Percentiles rank a stretch among this genome's conserved stretches.
phyloP scores from a whole-genome alignment of 1,140 invertebrate genomes.

The Bradynema listronoti region DNA sequence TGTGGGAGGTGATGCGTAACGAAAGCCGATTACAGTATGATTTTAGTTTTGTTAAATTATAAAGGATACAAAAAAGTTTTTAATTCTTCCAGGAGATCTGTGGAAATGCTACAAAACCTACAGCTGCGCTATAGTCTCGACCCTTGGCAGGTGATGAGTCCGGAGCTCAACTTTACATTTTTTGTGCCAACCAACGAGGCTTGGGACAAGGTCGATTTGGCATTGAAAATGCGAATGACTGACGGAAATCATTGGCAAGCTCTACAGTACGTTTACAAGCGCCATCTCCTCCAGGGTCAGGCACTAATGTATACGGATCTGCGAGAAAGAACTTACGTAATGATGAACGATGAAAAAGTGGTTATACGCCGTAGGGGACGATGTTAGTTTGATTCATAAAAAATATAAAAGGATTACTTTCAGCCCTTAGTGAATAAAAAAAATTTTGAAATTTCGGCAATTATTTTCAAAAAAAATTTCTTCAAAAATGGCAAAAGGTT shows the following conservation, averaged over 20 bases:
- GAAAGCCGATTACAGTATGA: constrained; percentile 70
- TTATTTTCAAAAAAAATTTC: too few species aligned
- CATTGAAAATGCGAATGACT: constrained; percentile 39
- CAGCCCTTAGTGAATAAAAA: too few species aligned
- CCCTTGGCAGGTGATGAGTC: constrained; percentile 61
- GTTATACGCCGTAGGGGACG: constrained; percentile 52
- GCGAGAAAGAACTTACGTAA: constrained; percentile 50
- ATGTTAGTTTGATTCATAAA: constrained; percentile 40
- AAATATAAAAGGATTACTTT: too few species aligned
- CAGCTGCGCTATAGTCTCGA: constrained; percentile 52
- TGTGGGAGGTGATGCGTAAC: constrained; percentile 76
- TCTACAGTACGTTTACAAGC: constrained; percentile 55
- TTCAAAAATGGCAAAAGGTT: too few species aligned
- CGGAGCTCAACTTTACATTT: constrained; percentile 75
- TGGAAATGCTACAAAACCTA: constrained; percentile 52
- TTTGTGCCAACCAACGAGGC: constrained; percentile 81
- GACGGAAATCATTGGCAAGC: constrained; percentile 57
- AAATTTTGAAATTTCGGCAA: too few species aligned
- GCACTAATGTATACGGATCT: constrained; percentile 48
- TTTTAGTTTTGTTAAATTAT: constrained; percentile 4
- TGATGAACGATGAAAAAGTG: constrained; percentile 58
- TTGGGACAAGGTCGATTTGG: constrained; percentile 61
- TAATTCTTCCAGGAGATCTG: constrained; percentile 37
- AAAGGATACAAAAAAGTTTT: background rate
- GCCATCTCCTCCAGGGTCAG: constrained; percentile 55